Conservation (phyloP, 2,797 vertebrate genomes). For the Darevskia mixta region DNA sequence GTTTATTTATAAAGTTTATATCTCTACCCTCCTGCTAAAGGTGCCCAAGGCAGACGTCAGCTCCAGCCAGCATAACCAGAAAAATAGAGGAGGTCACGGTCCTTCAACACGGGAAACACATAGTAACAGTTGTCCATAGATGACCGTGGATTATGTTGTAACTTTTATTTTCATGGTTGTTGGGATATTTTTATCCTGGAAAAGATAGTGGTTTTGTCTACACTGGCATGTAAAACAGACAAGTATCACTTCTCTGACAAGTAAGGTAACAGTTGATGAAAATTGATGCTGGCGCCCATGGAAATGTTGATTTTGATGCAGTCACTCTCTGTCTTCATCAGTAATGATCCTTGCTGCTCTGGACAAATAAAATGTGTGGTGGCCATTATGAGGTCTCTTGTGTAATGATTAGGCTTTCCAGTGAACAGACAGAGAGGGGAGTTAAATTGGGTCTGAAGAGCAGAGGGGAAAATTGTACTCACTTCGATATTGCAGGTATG, state of each 20-base stretch:
- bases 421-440: conserved; percentile 21
- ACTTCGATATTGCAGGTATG: conserved; percentile 23
- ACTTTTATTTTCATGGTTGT: conserved; percentile 3
- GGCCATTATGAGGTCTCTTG: conserved; percentile 42
- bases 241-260: conserved; percentile 45
- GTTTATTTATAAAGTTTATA: too few species aligned
- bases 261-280: conserved; percentile 40
- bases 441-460: conserved; percentile 40
- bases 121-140: neutral
- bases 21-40: too few species aligned
- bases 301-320: conserved; percentile 72
- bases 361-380: conserved; percentile 35
- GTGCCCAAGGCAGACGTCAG: too few species aligned
- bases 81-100: too few species aligned
- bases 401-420: conserved; percentile 45
- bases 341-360: conserved; percentile 48
- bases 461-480: neutral
- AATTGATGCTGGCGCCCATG: conserved; percentile 70
- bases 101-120: neutral
- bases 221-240: conserved; percentile 53
- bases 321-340: conserved; percentile 51
- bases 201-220: conserved; percentile 42
- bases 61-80: too few species aligned
- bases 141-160: neutral
- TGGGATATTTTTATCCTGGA: conserved; percentile 28